Conservation (phyloP, 64 coral and sea anemone species). For the Astreopora myriophthalma region DNA sequence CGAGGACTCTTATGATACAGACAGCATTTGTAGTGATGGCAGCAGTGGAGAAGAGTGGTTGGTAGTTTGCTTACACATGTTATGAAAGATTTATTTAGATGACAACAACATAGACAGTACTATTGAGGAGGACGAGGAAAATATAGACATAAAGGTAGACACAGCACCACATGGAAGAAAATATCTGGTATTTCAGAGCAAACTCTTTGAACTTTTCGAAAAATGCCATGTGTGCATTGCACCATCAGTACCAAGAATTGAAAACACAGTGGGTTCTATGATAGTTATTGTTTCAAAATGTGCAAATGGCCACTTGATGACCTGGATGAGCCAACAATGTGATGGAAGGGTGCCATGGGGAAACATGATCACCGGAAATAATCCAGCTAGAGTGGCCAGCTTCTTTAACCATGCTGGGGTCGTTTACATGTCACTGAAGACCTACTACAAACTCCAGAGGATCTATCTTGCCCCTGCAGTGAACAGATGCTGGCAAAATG, state of each 20-base stretch:
- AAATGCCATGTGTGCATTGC: conserved; percentile 29
- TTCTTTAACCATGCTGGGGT: conserved; percentile 27
- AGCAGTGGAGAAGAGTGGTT: neutral
- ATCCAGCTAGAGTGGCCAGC: conserved; percentile 15
- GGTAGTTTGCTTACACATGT: too few relatives aligned
- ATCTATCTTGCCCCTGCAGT: conserved; percentile 40
- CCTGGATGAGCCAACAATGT: conserved; percentile 30
- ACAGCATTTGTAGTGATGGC: neutral
- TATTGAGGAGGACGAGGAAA: conserved; percentile 26
- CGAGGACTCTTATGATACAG: neutral
- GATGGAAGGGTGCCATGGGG: conserved; percentile 41
- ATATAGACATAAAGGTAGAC: neutral
- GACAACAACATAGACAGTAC: neutral
- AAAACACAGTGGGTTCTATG: conserved; percentile 10
- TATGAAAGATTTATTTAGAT: neutral
- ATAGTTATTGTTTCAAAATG: conserved; percentile 31
- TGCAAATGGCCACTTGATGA: conserved; percentile 28
- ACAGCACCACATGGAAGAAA: conserved; percentile 34
- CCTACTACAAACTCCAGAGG: conserved; percentile 35
- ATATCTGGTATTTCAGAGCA: conserved; percentile 55
- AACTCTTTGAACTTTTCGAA: conserved; percentile 46
- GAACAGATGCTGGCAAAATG: conserved; percentile 10
- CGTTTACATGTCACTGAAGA: conserved; percentile 4
- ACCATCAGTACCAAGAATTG: conserved; percentile 18
- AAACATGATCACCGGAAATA: conserved; percentile 38